Evolutionary conservation across 2,888 invertebrate genomes (phyloP), one percentile per base, ranked within the genome.

Genomic region (Lepas anatifera): DNA sequence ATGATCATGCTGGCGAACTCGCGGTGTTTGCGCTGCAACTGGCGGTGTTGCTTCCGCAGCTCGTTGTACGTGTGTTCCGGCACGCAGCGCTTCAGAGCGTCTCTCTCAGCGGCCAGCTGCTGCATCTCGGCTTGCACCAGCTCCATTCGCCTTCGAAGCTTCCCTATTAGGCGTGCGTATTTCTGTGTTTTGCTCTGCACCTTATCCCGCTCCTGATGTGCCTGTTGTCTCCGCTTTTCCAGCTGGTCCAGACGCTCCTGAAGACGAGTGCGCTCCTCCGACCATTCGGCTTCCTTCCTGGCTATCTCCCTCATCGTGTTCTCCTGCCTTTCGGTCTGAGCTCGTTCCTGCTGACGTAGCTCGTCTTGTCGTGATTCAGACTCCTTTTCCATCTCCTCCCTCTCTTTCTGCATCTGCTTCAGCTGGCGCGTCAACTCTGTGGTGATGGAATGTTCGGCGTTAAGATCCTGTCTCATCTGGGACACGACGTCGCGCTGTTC

Each of bases 51-150:
- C 10, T 35, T 58, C 32, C 58, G 58, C 58, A 58, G 58, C 35
- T 58, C 58, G 58, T 58, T 58, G 58, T 58, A 58, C 7, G 58
- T 58, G 35, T 58, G 58, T 35, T 58, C 58, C 11, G 58, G 58
- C 22, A 58, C 58, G 32, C 58, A 58, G 8, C 58, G 58, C 32
- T 18, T 18, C 16, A 58, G 32, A 7, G 58, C 58, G 35, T 58
- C 58, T 4, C 58, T 18, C 58, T 58, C 58, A 22, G 58, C 58
- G 22, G 58, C 35, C 58, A 58, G 58, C 58, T 58, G 58, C 58
- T 58, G 32, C 22, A 22, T 58, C 32, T 58, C 58, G 18, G 58
- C 58, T 35, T 35, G 58, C 10, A 32, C 18, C 58, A 58, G 35
- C 58, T 58, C 58, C 35, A 58, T 18, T 18, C 58, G 58, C 16